Conservation (phyloP, 2,888 invertebrate species). For the Dorcus parallelipipedus region DNA sequence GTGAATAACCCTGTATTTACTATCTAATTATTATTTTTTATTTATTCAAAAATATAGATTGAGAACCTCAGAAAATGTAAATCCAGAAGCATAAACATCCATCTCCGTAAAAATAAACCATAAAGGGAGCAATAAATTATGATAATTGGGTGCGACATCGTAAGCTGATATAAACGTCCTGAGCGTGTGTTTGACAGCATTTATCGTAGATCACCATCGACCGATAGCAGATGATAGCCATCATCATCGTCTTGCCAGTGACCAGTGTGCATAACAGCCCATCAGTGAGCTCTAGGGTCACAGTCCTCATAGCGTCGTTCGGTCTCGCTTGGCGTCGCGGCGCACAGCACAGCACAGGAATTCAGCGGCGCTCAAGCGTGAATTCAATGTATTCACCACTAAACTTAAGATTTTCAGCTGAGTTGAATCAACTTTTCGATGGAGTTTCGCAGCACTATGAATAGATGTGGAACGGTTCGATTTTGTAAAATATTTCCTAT, state of each 20-base stretch:
- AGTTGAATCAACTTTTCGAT: background rate
- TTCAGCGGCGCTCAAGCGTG: background rate
- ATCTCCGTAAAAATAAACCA: background rate
- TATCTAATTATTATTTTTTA: too few relatives aligned
- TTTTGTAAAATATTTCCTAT: too few relatives aligned
- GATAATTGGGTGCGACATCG: conserved; percentile 20
- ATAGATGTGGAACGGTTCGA: too few relatives aligned
- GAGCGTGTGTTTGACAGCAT: conserved; percentile 29
- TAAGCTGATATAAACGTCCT: conserved; percentile 18
- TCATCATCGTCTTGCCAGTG: conserved; percentile 24
- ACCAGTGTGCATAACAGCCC: conserved; percentile 27
- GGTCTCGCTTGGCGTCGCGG: conserved; percentile 9
- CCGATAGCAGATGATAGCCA: conserved; percentile 18
- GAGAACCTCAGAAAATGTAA: too few relatives aligned
- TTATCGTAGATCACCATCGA: conserved; percentile 25
- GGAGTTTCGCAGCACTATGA: background rate
- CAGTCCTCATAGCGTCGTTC: conserved; percentile 20
- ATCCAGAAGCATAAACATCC: too few relatives aligned
- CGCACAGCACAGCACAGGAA: background rate
- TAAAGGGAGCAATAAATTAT: conserved; percentile 13
- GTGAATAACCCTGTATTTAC: too few relatives aligned
- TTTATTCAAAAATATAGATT: too few relatives aligned
- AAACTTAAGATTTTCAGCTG: background rate
- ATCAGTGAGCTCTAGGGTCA: conserved; percentile 19
- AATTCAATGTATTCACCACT: too few relatives aligned